Conservation (phyloP, 2,113 vertebrate species). For the Carollia perspicillata region DNA sequence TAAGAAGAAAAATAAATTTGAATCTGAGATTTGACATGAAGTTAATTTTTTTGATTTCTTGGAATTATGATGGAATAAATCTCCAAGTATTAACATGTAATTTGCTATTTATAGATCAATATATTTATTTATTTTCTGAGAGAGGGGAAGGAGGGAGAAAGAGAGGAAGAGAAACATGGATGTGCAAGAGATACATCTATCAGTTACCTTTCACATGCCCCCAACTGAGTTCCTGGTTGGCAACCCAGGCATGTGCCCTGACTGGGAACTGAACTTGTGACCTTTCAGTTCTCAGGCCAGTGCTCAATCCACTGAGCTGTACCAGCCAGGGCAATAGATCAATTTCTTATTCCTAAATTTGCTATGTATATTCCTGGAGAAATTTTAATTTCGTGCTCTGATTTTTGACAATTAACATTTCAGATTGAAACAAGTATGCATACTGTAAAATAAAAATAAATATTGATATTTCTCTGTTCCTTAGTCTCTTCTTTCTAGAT, state of each 20-base stretch:
- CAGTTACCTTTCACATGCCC: too few relatives aligned
- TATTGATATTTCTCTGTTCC: background rate
- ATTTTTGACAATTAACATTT: constrained; percentile 28
- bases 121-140: too few relatives aligned
- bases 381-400: constrained; percentile 38
- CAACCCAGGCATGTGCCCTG: too few relatives aligned
- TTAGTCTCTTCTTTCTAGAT: background rate
- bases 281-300: too few relatives aligned
- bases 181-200: too few relatives aligned
- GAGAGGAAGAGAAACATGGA: too few relatives aligned
- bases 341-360: constrained; percentile 43
- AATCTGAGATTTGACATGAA: too few relatives aligned
- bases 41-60: constrained; percentile 42
- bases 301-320: too few relatives aligned
- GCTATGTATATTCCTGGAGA: constrained; percentile 8
- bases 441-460: background rate
- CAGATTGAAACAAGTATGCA: background rate
- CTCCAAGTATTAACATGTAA: constrained; percentile 13
- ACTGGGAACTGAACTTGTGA: too few relatives aligned
- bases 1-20: background rate
- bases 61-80: background rate
- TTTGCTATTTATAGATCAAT: background rate
- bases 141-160: too few relatives aligned
- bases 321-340: background rate
- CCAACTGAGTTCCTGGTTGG: too few relatives aligned